Evolutionary conservation across 2,113 vertebrate genomes (phyloP), one percentile per base, ranked within the genome.

Genomic region (Sturnira hondurensis): DNA sequence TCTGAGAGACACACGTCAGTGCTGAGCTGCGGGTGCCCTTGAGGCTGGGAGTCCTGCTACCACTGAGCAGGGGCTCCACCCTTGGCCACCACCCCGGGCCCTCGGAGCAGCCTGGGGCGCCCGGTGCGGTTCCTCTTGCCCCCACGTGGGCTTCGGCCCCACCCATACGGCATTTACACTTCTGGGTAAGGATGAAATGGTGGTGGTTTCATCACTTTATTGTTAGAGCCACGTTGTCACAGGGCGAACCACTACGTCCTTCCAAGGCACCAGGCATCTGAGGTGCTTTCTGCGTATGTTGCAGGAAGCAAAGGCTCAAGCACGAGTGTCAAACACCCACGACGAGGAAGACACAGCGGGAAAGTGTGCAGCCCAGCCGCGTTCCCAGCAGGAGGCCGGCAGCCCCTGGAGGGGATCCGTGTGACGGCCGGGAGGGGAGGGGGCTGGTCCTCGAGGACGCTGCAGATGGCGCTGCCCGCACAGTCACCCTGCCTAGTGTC

Each of bases 181-280:
- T 95, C n/a, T n/a, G 54, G 92, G 50, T 94, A 81, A 93, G 92
- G 93, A 89, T 43, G 94, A 80, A 84, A 89, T 84, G 95, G 58
- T 58, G 84, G 56, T 56, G 65, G 84, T 54, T 95, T 85, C 33
- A 88, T 92, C 68, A 26, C 43, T 96, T 96, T 96, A 97, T 95
- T 97, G 71, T 97, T 19, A 94, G 76, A 80, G 91, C 95, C 95
- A 52, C 54, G 36, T 16, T 56, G 82, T 97, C 95, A 95, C 95
- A 85, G 86, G 95, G 93, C 13, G 15, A 91, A 74, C 94, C 93
- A 24, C 71, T 13, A 77, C 81, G 65, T 77, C 92, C 90, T 84
- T 28, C 52, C 88, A 22, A 90, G 94, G 93, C 3, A 78, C 91
- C 71, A 68, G 86, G 96, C 78, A 50, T 81, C 95, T 67, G 19